These are phyloP conservation scores for Synergus japonicus DNA, from an alignment of 2,888 invertebrate genomes.

Conservation along the genomic window DNA sequence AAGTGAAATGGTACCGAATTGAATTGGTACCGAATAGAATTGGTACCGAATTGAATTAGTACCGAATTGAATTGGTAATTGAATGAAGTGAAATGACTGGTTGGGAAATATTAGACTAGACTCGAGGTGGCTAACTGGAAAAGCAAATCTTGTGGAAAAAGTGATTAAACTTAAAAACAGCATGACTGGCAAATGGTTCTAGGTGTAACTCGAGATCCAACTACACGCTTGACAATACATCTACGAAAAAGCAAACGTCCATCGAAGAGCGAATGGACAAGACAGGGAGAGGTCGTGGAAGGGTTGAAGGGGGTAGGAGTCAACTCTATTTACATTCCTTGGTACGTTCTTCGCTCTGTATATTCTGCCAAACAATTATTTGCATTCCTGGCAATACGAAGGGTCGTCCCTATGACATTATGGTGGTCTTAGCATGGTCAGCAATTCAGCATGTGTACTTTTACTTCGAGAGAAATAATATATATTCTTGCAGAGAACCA, in stretches of 20 bases:
- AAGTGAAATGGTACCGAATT: no score
- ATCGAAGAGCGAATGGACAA: conserved; percentile 45
- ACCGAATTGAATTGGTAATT: no score
- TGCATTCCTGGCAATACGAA: conserved; percentile 67
- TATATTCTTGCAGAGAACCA: not conserved
- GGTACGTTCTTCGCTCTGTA: conserved; percentile 62
- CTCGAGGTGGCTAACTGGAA: not conserved
- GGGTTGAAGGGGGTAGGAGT: conserved; percentile 56
- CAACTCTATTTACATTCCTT: conserved; percentile 72
- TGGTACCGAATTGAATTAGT: no score
- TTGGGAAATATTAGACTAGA: conserved; percentile 24
- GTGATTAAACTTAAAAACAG: conserved; percentile 25
- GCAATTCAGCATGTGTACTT: not conserved
- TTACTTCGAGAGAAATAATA: not conserved
- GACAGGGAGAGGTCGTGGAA: conserved; percentile 49
- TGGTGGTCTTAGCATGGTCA: not conserved
- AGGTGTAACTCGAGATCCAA: conserved; percentile 58
- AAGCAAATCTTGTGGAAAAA: conserved; percentile 26
- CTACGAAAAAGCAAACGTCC: conserved; percentile 42
- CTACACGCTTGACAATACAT: conserved; percentile 42
- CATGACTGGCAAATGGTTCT: conserved; percentile 52
- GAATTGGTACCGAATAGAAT: no score
- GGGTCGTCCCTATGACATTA: conserved; percentile 41
- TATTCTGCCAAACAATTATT: conserved; percentile 71
- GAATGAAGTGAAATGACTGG: not conserved